Evolutionary conservation across 2,113 vertebrate genomes (phyloP), one percentile per base, ranked within the genome.

Genomic region (Oncorhynchus tshawytscha): DNA sequence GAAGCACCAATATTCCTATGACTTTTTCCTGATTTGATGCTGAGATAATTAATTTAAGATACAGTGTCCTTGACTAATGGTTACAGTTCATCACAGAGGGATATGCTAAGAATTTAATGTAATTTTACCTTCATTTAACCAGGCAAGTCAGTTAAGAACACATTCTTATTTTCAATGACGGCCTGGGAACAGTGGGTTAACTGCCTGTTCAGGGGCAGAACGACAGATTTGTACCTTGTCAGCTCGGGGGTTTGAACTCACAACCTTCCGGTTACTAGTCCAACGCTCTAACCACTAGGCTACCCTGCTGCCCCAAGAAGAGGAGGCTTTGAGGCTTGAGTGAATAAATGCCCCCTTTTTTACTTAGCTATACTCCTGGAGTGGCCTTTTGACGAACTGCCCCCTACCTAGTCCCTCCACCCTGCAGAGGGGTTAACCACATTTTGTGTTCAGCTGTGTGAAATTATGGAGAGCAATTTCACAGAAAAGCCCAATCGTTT

Each of bases 31-130:
- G 45, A 72, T 86, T 82, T 70, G 76, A 45, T 60, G 67, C 13
- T 0, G 73, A 29, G 71, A 74, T 82, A 77, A 82, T 85, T 45
- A 8, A 62, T 77, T 78, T 79, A 51, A 34, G 24, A 31, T 59
- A 67, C 59, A 75, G 45, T 2, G 7, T 59, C 34, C 8, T 39
- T 48, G 45, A n/a, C 29, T 3, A 29, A 54, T 16, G 12, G 13
- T 49, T 49, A 45, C 45, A 22, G 73, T 80, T 74, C 69, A 77
- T 84, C 65, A 78, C 72, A 71, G 70, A 45, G 15, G 54, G 27
- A 22, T 45, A 48, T 71, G 71, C 31, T 73, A 13, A 27, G n/a
- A n/a, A n/a, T n/a, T n/a, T n/a, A n/a, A n/a, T n/a, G n/a, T n/a
- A n/a, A n/a, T n/a, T n/a, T n/a, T n/a, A n/a, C n/a, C n/a, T n/a